Evolutionary conservation across 2,113 vertebrate genomes (phyloP).

Genomic region (Chaetodon auriga): DNA sequence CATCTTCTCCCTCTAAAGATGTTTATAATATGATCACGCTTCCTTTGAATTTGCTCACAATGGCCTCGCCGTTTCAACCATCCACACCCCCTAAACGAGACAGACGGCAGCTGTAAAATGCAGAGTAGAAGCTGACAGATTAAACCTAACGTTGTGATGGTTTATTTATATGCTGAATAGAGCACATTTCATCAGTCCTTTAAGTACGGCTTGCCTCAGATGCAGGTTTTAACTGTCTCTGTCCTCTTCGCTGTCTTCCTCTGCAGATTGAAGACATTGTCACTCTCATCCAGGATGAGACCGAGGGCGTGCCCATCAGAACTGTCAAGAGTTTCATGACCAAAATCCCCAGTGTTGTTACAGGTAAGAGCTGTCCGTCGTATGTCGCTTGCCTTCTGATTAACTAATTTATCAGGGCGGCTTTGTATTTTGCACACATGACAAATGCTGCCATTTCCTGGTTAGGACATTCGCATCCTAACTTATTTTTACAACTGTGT

Average conservation of each 20-base stretch:
- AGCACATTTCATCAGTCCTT: not conserved
- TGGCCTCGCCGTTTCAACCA: not conserved
- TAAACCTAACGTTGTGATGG: not conserved
- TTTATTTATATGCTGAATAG: slow-evolving; percentile 1
- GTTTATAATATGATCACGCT: too few relatives aligned
- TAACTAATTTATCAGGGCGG: too few relatives aligned
- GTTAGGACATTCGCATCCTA: not conserved
- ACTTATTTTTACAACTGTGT: not conserved
- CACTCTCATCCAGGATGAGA: slow-evolving; percentile 94
- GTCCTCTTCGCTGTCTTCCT: slow-evolving; percentile 14
- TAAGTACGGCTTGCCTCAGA: not conserved
- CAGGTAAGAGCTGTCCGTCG: slow-evolving; percentile 84
- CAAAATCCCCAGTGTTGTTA: slow-evolving; percentile 98
- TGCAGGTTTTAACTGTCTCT: not conserved
- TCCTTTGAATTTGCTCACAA: not conserved
- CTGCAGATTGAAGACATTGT: slow-evolving; percentile 96
- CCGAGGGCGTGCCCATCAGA: slow-evolving; percentile 94
- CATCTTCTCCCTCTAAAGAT: not conserved
- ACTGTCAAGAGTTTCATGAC: slow-evolving; percentile 99
- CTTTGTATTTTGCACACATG: too few relatives aligned
- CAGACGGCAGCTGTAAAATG: not conserved
- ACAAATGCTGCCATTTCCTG: not conserved
- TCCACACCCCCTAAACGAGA: not conserved
- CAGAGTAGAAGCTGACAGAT: not conserved
- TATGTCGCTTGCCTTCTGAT: not conserved